phyloP scores from a whole-genome alignment of 2,888 invertebrate genomes.

The Arctia plantaginis region DNA sequence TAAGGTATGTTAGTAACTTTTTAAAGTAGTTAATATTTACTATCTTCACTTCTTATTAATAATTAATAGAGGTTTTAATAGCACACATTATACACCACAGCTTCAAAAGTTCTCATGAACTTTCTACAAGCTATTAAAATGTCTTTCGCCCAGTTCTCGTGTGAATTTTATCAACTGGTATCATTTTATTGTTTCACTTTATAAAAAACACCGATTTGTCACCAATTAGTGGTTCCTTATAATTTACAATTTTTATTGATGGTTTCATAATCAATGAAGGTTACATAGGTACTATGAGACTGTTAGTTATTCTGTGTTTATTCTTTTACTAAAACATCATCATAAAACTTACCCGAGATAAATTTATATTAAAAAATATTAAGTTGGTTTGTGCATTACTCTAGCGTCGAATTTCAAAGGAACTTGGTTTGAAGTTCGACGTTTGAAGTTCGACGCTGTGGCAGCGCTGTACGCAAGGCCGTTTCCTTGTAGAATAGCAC shows the following conservation, averaged over 20 bases:
- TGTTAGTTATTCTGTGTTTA: neutral
- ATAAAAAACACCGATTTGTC: slow-evolving; percentile 25
- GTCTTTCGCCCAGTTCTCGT: slow-evolving; percentile 38
- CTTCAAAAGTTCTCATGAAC: slow-evolving; percentile 43
- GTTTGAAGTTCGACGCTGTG: too few species aligned
- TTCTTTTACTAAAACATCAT: too few species aligned
- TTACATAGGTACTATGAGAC: neutral
- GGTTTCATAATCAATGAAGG: too few species aligned
- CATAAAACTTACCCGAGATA: too few species aligned
- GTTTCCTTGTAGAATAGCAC: too few species aligned
- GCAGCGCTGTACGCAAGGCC: too few species aligned
- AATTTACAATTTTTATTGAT: neutral
- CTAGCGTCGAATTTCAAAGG: too few species aligned
- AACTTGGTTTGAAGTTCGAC: too few species aligned
- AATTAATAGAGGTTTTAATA: neutral
- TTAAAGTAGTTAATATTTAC: neutral
- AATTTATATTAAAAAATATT: too few species aligned
- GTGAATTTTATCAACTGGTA: slow-evolving; percentile 37
- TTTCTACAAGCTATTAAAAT: slow-evolving; percentile 44
- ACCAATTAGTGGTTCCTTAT: slow-evolving; percentile 26
- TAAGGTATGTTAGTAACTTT: neutral
- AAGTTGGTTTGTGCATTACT: too few species aligned
- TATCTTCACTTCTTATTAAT: slow-evolving; percentile 3
- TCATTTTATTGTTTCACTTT: slow-evolving; percentile 35
- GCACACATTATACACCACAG: slow-evolving; percentile 12